Base-by-base conservation (phyloP, 2,888 invertebrate genomes). In the Cancer borealis region DNA sequence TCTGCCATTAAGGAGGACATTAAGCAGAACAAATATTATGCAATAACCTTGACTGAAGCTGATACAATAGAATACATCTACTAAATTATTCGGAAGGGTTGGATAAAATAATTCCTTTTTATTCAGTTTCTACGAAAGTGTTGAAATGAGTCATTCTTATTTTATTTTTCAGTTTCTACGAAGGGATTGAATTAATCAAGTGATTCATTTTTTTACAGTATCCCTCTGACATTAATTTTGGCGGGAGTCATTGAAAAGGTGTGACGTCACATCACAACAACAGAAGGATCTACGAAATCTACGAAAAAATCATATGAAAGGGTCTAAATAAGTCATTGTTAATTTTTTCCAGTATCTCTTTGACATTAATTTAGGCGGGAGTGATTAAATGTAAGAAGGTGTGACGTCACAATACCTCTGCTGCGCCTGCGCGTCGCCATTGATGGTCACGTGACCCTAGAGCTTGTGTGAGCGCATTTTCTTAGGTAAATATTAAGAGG, bases 381-480 rank as follows among this genome's bases (percentile, higher is more conserved):
- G 84, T 84, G 39, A 84, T 84, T 84, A 39, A 84, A 84, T 39
- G 39, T 39, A 39, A 39, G 39, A 84, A 84, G 39, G 84, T 26
- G 90, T 94, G 92, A 93, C 92, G 94, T 93, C 94, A 94, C 45
- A 88, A 10, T 26, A 26, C 21, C 88, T 17, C 39, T 87, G 30
- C 54, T 91, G 95, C 95, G 95, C 95, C 93, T 95, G 95, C 95
- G 94, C 91, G 60, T 92, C 89, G 92, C 92, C 46, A 89, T 60
- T 30, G 88, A 73, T 84, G 95, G 95, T 95, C 95, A 95, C 95
- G 95, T 95, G 95, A 95, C 95, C 95, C 92, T 93, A 95, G 88
- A 95, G 95, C 95, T 95, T 95, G 93, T 95, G 95, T 94, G 95
- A 95, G 95, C 95, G 95, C 95, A 95, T 95, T 95, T 95, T 95